These are phyloP conservation scores for Drosophila kanapiae DNA, from an alignment of 1,140 invertebrate genomes.

Conservation along the genomic window DNA sequence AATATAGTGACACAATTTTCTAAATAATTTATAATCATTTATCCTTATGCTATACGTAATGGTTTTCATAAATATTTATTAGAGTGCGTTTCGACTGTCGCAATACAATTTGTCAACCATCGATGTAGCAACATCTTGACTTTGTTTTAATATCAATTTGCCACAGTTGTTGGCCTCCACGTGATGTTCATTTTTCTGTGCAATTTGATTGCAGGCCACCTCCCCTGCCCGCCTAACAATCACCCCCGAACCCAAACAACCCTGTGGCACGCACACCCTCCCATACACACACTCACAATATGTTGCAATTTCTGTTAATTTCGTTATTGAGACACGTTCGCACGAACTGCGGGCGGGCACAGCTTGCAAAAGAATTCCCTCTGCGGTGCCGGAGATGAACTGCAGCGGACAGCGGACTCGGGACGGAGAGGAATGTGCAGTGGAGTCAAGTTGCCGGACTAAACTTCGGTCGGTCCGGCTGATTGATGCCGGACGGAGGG, in stretches of 20 bases:
- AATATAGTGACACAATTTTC: no score
- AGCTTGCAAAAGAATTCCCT: conserved; percentile 61
- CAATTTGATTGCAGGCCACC: conserved; percentile 57
- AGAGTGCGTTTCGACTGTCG: not conserved
- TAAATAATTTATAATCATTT: no score
- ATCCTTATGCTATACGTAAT: no score
- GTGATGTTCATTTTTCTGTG: conserved; percentile 50
- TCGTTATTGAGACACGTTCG: conserved; percentile 81
- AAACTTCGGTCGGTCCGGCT: conserved; percentile 14
- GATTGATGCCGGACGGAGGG: conserved; percentile 34
- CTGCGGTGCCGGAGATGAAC: conserved; percentile 38
- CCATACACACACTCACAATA: conserved; percentile 51
- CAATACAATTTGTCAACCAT: conserved; percentile 4
- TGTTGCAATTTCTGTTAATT: conserved; percentile 83
- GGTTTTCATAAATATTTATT: conserved; percentile 9
- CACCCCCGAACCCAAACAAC: conserved; percentile 11
- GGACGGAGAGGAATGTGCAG: conserved; percentile 10
- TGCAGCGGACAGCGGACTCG: conserved; percentile 28
- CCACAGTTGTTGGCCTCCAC: conserved; percentile 52
- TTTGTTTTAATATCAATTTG: conserved; percentile 62
- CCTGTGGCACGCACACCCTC: conserved; percentile 6
- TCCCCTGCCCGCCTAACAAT: not conserved
- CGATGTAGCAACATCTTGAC: conserved; percentile 34
- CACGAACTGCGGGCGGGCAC: conserved; percentile 64
- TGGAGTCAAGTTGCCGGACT: conserved; percentile 10